phyloP scores from a whole-genome alignment of 2,888 invertebrate species.

The Cryptocheilus praepositus region DNA sequence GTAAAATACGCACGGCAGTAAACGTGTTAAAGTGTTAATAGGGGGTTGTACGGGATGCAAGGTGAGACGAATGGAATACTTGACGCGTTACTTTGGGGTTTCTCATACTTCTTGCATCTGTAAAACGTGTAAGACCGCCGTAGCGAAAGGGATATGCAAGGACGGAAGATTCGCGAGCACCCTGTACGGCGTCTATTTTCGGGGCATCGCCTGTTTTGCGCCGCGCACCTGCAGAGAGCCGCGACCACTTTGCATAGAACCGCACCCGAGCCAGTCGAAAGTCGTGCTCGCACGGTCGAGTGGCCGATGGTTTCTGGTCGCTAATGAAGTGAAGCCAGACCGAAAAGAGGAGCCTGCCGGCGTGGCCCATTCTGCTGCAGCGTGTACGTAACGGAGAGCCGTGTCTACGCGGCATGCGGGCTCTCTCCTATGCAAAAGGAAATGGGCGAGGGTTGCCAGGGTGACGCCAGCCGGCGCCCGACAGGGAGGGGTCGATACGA shows the following conservation, averaged over 20 bases:
- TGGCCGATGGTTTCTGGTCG: neutral
- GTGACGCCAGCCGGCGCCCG: slow-evolving; percentile 59
- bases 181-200: neutral
- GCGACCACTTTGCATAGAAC: neutral
- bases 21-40: no score
- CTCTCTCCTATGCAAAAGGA: slow-evolving; percentile 52
- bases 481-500: slow-evolving; percentile 67
- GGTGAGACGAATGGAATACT: no score
- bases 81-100: no score
- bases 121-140: no score
- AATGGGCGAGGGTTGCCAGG: slow-evolving; percentile 66
- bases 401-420: slow-evolving; percentile 3
- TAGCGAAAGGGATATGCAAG: no score
- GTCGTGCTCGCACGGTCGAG: neutral
- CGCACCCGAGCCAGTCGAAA: neutral
- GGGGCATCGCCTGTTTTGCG: neutral
- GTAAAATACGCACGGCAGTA: no score
- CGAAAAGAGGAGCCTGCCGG: no score
- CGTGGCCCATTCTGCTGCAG: no score
- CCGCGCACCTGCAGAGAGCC: neutral
- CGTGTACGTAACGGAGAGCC: neutral
- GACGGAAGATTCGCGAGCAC: no score
- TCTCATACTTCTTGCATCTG: no score
- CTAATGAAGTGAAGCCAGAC: neutral
- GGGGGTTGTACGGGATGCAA: no score